Evolutionary conservation across 1,140 invertebrate species (phyloP).

Genomic region (Drosophila obscura): DNA sequence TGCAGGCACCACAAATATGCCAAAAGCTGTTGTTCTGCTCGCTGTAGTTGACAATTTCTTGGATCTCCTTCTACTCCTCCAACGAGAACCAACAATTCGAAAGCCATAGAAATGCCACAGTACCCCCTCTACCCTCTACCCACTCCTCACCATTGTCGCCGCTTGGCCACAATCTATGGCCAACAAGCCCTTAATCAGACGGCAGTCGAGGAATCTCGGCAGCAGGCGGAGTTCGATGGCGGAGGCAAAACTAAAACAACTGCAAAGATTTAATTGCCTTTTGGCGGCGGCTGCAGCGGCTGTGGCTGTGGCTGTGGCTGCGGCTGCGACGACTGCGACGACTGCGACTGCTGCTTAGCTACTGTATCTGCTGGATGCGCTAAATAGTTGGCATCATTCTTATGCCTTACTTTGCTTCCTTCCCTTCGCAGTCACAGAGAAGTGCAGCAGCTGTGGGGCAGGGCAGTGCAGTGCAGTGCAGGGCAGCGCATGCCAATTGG

Average conservation of each 20-base stretch:
- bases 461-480: neutral
- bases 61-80: neutral
- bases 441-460: slow-evolving; percentile 2
- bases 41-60: slow-evolving; percentile 70
- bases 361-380: slow-evolving; percentile 79
- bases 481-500: slow-evolving; percentile 74
- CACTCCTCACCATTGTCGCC: too few species aligned
- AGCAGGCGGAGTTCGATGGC: too few species aligned
- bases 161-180: slow-evolving; percentile 55
- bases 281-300: neutral
- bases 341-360: slow-evolving; percentile 32
- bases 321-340: slow-evolving; percentile 35
- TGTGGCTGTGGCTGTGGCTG: too few species aligned
- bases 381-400: slow-evolving; percentile 82
- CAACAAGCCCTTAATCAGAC: slow-evolving; percentile 74
- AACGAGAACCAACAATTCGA: slow-evolving; percentile 39
- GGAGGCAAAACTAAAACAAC: slow-evolving; percentile 71
- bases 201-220: slow-evolving; percentile 54
- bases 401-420: slow-evolving; percentile 73
- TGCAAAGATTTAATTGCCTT: slow-evolving; percentile 80
- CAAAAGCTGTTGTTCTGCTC: slow-evolving; percentile 69
- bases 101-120: slow-evolving; percentile 56
- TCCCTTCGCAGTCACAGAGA: slow-evolving; percentile 9
- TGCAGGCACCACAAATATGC: slow-evolving; percentile 63
- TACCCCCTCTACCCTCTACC: too few species aligned